These are phyloP conservation scores for Otocyon megalotis DNA, from an alignment of 2,113 vertebrate species.

Conservation along the genomic window DNA sequence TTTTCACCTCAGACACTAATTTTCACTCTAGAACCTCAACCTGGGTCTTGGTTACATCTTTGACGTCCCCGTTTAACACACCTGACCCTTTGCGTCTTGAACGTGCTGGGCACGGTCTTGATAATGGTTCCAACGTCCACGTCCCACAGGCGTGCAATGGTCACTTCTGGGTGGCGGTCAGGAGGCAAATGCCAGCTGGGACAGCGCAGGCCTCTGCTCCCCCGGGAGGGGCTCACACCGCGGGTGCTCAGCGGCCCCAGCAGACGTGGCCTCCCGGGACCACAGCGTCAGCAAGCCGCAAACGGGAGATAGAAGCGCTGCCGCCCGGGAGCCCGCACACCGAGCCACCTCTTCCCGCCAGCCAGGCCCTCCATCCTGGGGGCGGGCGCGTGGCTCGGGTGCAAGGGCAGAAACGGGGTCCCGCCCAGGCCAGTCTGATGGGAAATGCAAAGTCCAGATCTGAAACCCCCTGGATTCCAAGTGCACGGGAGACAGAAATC, in stretches of 20 bases:
- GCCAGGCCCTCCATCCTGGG: neutral
- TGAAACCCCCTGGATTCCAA: neutral
- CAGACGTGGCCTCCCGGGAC: neutral
- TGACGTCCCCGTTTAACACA: fast-evolving
- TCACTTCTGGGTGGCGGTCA: neutral
- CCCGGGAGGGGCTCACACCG: neutral
- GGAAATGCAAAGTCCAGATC: too few species aligned
- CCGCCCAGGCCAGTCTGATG: neutral
- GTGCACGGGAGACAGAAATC: neutral
- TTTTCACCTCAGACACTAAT: neutral
- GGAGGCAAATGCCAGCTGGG: neutral
- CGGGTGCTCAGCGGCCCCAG: fast-evolving
- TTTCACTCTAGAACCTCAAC: neutral
- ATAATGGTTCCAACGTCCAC: fast-evolving
- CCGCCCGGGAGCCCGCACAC: fast-evolving
- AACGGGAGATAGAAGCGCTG: neutral
- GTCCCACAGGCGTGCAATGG: fast-evolving
- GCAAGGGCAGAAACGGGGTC: neutral
- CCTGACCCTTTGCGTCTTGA: neutral
- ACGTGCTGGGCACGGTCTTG: neutral
- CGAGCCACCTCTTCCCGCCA: neutral
- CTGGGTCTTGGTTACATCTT: neutral
- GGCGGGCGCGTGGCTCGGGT: neutral
- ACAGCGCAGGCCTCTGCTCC: too few species aligned
- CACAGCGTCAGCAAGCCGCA: too few species aligned